phyloP scores from a whole-genome alignment of 2,797 vertebrate species.

The Zalophus californianus region DNA sequence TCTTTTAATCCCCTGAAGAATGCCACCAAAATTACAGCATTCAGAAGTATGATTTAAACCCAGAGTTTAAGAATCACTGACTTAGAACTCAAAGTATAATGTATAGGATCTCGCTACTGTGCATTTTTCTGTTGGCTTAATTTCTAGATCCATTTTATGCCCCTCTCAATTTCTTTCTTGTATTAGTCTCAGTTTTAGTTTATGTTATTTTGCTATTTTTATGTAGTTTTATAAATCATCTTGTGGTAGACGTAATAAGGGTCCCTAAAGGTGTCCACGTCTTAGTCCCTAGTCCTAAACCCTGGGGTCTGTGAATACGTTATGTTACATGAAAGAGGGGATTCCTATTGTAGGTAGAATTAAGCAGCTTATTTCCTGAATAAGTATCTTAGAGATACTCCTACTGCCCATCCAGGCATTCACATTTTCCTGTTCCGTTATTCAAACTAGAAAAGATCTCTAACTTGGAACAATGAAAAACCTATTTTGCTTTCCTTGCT shows the following conservation, averaged over 20 bases:
- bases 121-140: background rate
- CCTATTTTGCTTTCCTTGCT: background rate
- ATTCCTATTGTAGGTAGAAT: background rate
- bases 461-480: background rate
- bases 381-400: background rate
- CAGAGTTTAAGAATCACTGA: background rate
- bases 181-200: background rate
- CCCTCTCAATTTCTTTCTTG: background rate
- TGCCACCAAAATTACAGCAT: background rate
- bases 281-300: background rate
- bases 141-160: background rate
- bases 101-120: background rate
- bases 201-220: constrained; percentile 8
- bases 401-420: background rate
- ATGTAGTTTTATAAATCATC: background rate
- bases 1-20: background rate
- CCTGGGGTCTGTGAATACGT: background rate
- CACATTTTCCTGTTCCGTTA: background rate
- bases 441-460: background rate
- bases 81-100: background rate
- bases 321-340: background rate
- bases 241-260: background rate
- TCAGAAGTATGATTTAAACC: constrained; percentile 12
- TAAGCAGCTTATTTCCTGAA: background rate
- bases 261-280: background rate